Evolutionary conservation across 1,140 invertebrate genomes (phyloP), one percentile per base, ranked within the genome.

Genomic region (Phocides pigmalion): DNA sequence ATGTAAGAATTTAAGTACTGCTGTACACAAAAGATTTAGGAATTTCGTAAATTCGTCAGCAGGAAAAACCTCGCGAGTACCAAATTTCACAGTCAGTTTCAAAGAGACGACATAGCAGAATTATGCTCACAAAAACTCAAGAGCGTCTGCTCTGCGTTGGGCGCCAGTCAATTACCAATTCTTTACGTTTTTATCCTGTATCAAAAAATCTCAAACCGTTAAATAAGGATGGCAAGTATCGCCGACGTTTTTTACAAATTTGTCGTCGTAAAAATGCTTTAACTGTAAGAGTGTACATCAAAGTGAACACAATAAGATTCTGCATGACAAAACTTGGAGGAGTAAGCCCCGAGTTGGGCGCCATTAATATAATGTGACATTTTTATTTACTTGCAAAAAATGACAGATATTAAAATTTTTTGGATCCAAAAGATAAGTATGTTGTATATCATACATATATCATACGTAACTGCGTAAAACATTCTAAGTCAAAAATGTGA

Each of bases 101-200:
- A 50, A 50, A 50, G 28, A 17, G 47, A 17, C 25, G 47, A 50
- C 25, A 9, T 35, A 16, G 25, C 47, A 35, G 9, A 16, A 50
- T 50, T 50, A 50, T 35, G 47, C 14, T 15, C 28, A 35, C 47
- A 50, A 50, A 50, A 50, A 50, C 4, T 50, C 25, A 35, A 50
- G 47, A 35, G 47, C 47, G 47, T 50, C 47, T 50, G 15, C 14
- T 14, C 25, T 15, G 28, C 22, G 47, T 50, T 50, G 47, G 25
- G 47, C 47, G 47, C 14, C 25, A 49, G 22, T 32, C 47, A 50
- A 49, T 49, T 49, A 15, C 22, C 20, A 49, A 35, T 51, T 35
- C 49, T 35, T 51, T 22, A 20, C 9, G 35, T 11, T 12, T 14
- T 39, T 14, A 14, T 12, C 35, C 12, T 14, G 35, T 2, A 39